These are phyloP conservation scores for Excalfactoria chinensis DNA, from an alignment of 2,113 vertebrate species.

Conservation along the genomic window DNA sequence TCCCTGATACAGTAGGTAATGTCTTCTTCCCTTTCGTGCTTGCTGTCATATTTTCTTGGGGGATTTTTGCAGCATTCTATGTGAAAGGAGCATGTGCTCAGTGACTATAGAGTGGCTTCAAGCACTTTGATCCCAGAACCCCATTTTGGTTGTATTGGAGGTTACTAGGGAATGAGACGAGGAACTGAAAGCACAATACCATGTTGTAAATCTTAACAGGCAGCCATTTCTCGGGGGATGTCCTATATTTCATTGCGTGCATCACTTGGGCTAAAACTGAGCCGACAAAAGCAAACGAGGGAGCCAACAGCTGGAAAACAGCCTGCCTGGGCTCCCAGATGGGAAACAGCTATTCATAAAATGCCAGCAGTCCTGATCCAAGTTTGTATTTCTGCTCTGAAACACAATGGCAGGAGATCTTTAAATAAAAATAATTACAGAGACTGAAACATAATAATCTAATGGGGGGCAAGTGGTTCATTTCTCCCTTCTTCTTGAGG, in stretches of 20 bases:
- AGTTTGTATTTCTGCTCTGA: background rate
- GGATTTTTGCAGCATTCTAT: background rate
- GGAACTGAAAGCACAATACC: background rate
- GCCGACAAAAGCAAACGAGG: background rate
- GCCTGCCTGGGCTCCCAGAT: background rate
- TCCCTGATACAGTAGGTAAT: conserved; percentile 92
- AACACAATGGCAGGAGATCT: background rate
- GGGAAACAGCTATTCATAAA: background rate
- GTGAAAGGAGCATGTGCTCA: fast-evolving
- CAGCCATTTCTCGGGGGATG: background rate
- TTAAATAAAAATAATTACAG: fast-evolving
- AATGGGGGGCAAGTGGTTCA: fast-evolving
- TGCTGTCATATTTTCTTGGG: background rate
- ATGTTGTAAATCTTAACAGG: background rate
- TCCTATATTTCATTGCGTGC: fast-evolving
- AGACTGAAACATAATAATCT: background rate
- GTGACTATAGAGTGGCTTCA: fast-evolving
- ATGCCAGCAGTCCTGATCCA: background rate
- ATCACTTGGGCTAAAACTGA: background rate
- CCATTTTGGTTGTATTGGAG: fast-evolving
- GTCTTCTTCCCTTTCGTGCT: fast-evolving
- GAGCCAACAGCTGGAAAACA: fast-evolving
- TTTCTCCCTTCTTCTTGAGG: background rate
- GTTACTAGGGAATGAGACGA: background rate
- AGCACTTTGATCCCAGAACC: fast-evolving